These are phyloP conservation scores for Lamellibrachia columna DNA, from an alignment of 2,888 invertebrate species.

Conservation along the genomic window DNA sequence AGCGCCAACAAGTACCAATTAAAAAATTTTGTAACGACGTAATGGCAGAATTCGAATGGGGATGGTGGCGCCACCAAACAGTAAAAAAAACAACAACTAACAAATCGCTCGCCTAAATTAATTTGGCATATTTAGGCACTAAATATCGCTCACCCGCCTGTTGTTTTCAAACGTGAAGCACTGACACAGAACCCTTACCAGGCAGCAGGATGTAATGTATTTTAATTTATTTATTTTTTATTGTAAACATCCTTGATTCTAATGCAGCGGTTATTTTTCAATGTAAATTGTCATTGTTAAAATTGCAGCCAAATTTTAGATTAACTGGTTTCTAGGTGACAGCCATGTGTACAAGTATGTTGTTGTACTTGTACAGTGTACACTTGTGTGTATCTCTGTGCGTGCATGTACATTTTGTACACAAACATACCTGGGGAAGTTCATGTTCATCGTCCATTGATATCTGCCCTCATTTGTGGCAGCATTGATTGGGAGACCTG, in stretches of 20 bases:
- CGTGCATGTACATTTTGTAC: neutral
- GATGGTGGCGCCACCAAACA: too few relatives aligned
- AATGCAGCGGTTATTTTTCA: neutral
- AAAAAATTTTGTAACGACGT: too few relatives aligned
- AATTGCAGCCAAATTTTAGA: neutral
- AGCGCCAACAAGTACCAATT: too few relatives aligned
- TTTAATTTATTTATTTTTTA: too few relatives aligned
- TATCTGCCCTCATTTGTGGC: constrained; percentile 69
- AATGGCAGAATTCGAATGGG: too few relatives aligned
- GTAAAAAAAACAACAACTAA: too few relatives aligned
- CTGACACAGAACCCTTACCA: neutral
- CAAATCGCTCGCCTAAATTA: too few relatives aligned
- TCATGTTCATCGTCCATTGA: constrained; percentile 62
- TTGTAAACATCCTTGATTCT: neutral
- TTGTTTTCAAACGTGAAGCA: neutral
- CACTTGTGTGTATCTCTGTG: too few relatives aligned
- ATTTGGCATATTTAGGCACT: too few relatives aligned
- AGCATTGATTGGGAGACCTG: constrained; percentile 73
- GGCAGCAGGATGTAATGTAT: neutral
- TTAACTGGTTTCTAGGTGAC: neutral
- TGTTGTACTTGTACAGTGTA: too few relatives aligned
- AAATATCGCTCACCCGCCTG: neutral
- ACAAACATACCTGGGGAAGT: neutral
- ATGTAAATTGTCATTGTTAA: neutral
- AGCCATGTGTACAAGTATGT: too few relatives aligned